These are phyloP conservation scores for Proterorhinus semilunaris DNA, from an alignment of 2,113 vertebrate genomes.

Conservation along the genomic window DNA sequence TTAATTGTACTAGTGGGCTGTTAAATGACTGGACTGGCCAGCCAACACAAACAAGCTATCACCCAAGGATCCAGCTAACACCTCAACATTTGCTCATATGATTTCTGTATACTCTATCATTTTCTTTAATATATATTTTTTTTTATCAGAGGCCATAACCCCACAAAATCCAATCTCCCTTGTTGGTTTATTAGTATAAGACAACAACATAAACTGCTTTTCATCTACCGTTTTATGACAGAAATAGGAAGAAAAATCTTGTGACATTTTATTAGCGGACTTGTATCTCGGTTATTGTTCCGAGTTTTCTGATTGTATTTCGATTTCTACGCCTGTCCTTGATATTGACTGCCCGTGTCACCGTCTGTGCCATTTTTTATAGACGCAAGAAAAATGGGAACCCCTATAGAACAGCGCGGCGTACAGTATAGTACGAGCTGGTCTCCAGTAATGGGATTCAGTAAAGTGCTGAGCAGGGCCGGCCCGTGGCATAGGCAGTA, in stretches of 20 bases:
- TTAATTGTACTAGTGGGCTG: no score
- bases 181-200: not conserved
- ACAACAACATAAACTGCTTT: not conserved
- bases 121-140: no score
- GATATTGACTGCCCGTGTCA: not conserved
- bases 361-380: not conserved
- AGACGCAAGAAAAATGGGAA: not conserved
- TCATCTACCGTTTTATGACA: not conserved
- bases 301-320: conserved; percentile 2
- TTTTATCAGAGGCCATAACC: no score
- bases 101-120: no score
- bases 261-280: not conserved
- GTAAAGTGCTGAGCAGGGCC: conserved; percentile 2
- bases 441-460: not conserved
- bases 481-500: no score
- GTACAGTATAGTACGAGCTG: no score
- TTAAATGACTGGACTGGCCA: no score
- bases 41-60: no score
- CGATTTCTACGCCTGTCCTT: not conserved
- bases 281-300: not conserved
- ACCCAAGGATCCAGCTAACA: no score
- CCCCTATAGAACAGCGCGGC: not conserved
- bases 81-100: no score
- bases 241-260: not conserved
- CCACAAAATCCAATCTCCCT: no score